Evolutionary conservation across 1,140 invertebrate genomes (phyloP).

Genomic region (Calosoma granatense): DNA sequence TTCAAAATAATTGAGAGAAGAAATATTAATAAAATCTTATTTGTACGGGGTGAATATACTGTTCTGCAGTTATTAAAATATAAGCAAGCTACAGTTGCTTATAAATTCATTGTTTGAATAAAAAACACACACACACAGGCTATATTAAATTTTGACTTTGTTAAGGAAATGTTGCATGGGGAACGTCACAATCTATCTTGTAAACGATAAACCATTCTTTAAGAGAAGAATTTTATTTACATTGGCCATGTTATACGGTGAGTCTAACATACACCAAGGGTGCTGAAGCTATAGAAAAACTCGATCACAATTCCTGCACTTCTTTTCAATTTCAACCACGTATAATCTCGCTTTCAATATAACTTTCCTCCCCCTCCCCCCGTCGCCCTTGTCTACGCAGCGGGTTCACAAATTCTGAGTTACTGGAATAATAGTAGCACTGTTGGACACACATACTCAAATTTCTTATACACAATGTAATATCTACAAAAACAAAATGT

Average conservation of each 20-base stretch:
- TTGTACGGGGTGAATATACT: too few relatives aligned
- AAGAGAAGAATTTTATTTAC: constrained; percentile 5
- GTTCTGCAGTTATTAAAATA: too few relatives aligned
- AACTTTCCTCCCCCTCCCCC: constrained; percentile 12
- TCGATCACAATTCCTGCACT: constrained; percentile 2
- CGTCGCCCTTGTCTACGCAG: constrained; percentile 12
- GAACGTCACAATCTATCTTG: neutral
- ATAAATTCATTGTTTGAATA: too few relatives aligned
- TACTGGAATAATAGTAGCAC: too few relatives aligned
- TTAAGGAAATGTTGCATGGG: neutral
- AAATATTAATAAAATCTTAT: too few relatives aligned
- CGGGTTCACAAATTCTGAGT: constrained; percentile 21
- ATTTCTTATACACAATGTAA: too few relatives aligned
- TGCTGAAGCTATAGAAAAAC: neutral
- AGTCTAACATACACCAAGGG: neutral
- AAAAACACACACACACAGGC: too few relatives aligned
- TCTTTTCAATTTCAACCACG: constrained; percentile 15
- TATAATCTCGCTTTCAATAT: constrained; percentile 18
- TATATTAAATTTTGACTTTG: neutral
- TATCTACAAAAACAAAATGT: too few relatives aligned
- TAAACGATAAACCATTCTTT: neutral
- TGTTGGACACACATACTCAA: too few relatives aligned
- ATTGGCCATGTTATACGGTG: neutral
- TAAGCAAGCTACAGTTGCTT: too few relatives aligned
- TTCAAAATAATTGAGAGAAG: too few relatives aligned